Conservation (phyloP, 2,888 invertebrate genomes). For the Drosophila subquinaria region DNA sequence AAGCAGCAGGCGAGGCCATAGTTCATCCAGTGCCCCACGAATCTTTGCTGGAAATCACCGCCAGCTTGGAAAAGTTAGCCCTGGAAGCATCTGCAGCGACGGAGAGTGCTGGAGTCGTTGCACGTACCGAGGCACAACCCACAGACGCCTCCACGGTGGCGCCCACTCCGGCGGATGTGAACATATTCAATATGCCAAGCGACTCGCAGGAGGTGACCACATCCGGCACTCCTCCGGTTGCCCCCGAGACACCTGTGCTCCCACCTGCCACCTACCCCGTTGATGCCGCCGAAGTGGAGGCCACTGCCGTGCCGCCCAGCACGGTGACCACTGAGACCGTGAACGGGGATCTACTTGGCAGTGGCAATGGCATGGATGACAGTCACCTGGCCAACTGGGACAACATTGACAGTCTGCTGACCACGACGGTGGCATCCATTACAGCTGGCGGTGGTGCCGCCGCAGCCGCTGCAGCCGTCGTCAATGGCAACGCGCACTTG, state of each 20-base stretch:
- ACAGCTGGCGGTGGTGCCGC: conserved; percentile 61
- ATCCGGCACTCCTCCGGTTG: conserved; percentile 22
- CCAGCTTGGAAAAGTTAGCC: conserved; percentile 18
- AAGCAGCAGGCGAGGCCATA: background rate
- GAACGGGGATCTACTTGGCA: conserved; percentile 46
- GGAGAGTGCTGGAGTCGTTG: conserved; percentile 24
- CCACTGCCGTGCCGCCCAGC: conserved; percentile 10
- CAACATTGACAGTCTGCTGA: conserved; percentile 81
- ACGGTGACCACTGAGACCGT: conserved; percentile 24
- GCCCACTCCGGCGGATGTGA: conserved; percentile 63
- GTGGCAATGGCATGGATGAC: conserved; percentile 60
- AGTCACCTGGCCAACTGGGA: conserved; percentile 78
- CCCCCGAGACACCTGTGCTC: conserved; percentile 11
- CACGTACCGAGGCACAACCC: background rate
- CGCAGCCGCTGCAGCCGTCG: conserved; percentile 65
- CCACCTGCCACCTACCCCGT: conserved; percentile 5
- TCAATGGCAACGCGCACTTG: conserved; percentile 63
- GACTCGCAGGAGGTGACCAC: conserved; percentile 35
- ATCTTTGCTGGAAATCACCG: background rate
- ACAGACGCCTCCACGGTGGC: conserved; percentile 8
- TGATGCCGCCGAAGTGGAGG: conserved; percentile 37
- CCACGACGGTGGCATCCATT: conserved; percentile 73
- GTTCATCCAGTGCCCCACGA: background rate
- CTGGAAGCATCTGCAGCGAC: conserved; percentile 23
- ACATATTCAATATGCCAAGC: conserved; percentile 64